Percentiles rank a stretch among this genome's conserved stretches.
These are phyloP conservation scores for Schizothorax lantsangensis DNA, from an alignment of 2,797 vertebrate species.

Conservation along the genomic window DNA sequence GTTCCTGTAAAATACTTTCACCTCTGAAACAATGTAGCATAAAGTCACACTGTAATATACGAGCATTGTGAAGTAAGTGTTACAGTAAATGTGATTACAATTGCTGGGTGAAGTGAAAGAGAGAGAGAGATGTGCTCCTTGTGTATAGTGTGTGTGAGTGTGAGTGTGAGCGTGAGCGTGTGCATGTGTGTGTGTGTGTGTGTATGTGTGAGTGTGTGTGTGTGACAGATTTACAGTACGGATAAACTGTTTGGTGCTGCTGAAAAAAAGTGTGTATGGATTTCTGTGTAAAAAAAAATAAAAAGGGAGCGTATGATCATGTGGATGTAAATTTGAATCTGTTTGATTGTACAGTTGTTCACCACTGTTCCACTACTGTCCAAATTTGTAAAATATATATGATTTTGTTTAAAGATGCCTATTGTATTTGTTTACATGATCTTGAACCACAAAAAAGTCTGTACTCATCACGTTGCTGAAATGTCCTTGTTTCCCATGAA, in stretches of 20 bases:
- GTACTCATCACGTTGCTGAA: slow-evolving; percentile 56
- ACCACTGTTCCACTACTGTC: slow-evolving; percentile 77
- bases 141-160: slow-evolving; percentile 17
- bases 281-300: slow-evolving; percentile 7
- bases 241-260: neutral
- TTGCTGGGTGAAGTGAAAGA: slow-evolving; percentile 25
- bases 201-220: slow-evolving; percentile 9
- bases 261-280: slow-evolving; percentile 27
- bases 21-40: slow-evolving; percentile 43
- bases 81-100: slow-evolving; percentile 37
- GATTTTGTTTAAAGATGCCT: slow-evolving; percentile 77
- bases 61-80: slow-evolving; percentile 15
- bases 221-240: neutral
- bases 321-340: slow-evolving; percentile 39
- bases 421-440: slow-evolving; percentile 7
- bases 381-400: slow-evolving; percentile 85
- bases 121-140: neutral
- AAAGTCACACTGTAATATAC: slow-evolving; percentile 36
- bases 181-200: slow-evolving; percentile 14
- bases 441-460: slow-evolving; percentile 26
- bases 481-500: slow-evolving; percentile 65
- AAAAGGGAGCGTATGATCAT: slow-evolving; percentile 15
- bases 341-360: slow-evolving; percentile 73
- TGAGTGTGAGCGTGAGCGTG: slow-evolving; percentile 31
- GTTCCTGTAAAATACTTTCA: neutral